phyloP scores from a whole-genome alignment of 2,888 invertebrate genomes.

The Agriopis aurantiaria region DNA sequence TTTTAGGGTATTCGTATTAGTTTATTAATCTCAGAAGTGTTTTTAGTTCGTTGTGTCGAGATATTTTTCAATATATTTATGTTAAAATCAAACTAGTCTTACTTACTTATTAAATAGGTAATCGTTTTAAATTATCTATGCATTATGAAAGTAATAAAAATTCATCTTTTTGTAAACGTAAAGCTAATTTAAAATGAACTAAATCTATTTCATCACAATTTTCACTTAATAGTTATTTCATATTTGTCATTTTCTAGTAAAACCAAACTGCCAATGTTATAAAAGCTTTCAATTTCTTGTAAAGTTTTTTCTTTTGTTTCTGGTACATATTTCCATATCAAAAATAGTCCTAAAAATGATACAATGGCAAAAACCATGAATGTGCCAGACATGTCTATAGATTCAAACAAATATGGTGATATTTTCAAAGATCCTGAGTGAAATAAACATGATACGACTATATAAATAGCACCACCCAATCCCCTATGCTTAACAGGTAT shows the following conservation, averaged over 20 bases:
- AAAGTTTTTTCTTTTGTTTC: slow-evolving; percentile 46
- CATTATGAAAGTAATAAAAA: too few relatives aligned
- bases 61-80: too few relatives aligned
- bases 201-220: not conserved
- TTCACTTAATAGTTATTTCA: not conserved
- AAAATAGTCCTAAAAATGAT: slow-evolving; percentile 2
- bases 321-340: slow-evolving; percentile 46
- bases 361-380: slow-evolving; percentile 30
- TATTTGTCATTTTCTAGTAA: not conserved
- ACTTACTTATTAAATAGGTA: too few relatives aligned
- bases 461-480: slow-evolving; percentile 42
- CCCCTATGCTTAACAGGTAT: slow-evolving; percentile 50
- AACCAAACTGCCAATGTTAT: slow-evolving; percentile 12
- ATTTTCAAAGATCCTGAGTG: slow-evolving; percentile 40
- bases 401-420: slow-evolving; percentile 34
- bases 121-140: too few relatives aligned
- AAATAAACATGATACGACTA: slow-evolving; percentile 32
- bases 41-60: too few relatives aligned
- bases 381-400: slow-evolving; percentile 34
- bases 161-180: too few relatives aligned
- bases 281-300: slow-evolving; percentile 48
- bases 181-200: not conserved
- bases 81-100: too few relatives aligned
- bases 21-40: too few relatives aligned
- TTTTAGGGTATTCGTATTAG: too few relatives aligned